These are phyloP conservation scores for Lithophane semibrunnea DNA, from an alignment of 2,888 invertebrate species.

Conservation along the genomic window DNA sequence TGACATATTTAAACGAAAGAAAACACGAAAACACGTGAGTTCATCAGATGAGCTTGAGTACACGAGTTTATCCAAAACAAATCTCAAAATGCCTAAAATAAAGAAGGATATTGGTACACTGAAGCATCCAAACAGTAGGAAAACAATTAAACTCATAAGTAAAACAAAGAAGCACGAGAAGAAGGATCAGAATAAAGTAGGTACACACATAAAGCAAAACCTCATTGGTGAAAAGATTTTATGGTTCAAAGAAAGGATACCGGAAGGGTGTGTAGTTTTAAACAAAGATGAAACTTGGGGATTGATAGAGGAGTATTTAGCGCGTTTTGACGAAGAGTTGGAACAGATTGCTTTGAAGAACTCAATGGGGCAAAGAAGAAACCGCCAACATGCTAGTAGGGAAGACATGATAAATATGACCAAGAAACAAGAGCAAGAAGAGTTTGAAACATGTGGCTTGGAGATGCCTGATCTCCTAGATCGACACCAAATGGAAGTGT, in stretches of 20 bases:
- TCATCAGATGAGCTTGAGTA: not conserved
- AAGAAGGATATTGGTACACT: slow-evolving; percentile 88
- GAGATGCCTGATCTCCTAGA: slow-evolving; percentile 94
- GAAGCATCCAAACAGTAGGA: slow-evolving; percentile 96
- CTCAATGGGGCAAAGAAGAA: slow-evolving; percentile 93
- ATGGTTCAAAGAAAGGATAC: slow-evolving; percentile 94
- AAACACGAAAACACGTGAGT: slow-evolving; percentile 36
- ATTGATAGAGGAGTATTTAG: slow-evolving; percentile 90
- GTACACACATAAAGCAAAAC: slow-evolving; percentile 93
- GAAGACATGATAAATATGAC: slow-evolving; percentile 95
- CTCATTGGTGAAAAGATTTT: slow-evolving; percentile 93
- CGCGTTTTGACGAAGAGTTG: slow-evolving; percentile 93
- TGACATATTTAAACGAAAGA: slow-evolving; percentile 40
- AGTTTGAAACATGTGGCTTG: slow-evolving; percentile 94
- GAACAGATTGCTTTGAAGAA: slow-evolving; percentile 95
- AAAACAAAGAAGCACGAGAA: slow-evolving; percentile 92
- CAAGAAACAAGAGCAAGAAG: slow-evolving; percentile 93
- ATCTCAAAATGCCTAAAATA: slow-evolving; percentile 81
- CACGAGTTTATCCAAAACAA: slow-evolving; percentile 29
- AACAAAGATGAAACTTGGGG: slow-evolving; percentile 91
- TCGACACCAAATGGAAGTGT: slow-evolving; percentile 89
- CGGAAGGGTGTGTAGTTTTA: slow-evolving; percentile 88
- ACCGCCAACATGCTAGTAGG: slow-evolving; percentile 94
- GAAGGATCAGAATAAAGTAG: slow-evolving; percentile 91
- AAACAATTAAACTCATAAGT: slow-evolving; percentile 93